Percentiles rank a stretch among this genome's conserved stretches.
These are phyloP conservation scores for Sebastes minor DNA, from an alignment of 2,797 vertebrate genomes.

Conservation along the genomic window DNA sequence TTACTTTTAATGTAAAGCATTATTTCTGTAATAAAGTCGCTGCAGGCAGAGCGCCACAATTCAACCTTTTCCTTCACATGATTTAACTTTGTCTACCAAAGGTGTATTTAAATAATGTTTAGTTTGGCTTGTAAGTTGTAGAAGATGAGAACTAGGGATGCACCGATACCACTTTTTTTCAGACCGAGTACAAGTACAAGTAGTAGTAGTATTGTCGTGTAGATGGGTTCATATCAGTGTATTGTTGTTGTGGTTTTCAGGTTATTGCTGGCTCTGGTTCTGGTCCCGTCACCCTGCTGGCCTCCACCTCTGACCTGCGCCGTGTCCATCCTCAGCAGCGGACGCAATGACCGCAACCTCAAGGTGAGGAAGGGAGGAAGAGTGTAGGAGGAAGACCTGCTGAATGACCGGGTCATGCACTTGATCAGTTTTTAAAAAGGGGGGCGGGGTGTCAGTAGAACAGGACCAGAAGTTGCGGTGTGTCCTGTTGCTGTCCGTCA, in stretches of 20 bases:
- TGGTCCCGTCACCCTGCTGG: conserved; percentile 86
- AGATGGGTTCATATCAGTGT: not conserved
- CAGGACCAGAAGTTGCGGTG: no score
- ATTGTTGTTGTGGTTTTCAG: conserved; percentile 23
- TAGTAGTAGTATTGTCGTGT: no score
- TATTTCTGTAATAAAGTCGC: not conserved
- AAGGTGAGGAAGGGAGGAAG: conserved; percentile 73
- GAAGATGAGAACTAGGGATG: not conserved
- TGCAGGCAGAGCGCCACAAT: no score
- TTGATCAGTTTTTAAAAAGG: no score
- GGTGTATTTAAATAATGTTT: not conserved
- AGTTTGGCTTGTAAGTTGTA: not conserved
- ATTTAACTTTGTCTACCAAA: not conserved
- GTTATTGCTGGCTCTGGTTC: conserved; percentile 86
- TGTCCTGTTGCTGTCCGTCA: no score
- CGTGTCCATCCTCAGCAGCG: conserved; percentile 85
- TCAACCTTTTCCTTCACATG: not conserved
- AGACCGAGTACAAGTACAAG: no score
- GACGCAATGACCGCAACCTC: conserved; percentile 82
- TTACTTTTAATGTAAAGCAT: no score
- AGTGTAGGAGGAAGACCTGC: not conserved
- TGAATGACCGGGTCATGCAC: not conserved
- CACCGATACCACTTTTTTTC: no score
- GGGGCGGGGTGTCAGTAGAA: no score
- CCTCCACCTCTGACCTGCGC: conserved; percentile 86